phyloP scores from a whole-genome alignment of 1,140 invertebrate genomes.

The Psix sp. region DNA sequence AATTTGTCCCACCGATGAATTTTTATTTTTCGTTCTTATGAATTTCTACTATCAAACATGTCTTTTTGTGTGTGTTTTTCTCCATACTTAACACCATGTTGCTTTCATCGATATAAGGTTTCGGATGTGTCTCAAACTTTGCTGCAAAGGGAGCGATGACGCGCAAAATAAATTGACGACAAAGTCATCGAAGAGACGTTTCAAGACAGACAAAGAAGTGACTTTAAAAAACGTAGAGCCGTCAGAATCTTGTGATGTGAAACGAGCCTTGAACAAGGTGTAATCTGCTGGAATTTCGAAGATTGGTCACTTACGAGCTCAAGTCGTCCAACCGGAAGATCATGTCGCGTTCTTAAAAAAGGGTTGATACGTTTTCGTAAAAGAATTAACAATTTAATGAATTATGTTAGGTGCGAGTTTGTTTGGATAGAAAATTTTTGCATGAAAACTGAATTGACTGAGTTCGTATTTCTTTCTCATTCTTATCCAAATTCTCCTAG shows the following conservation, averaged over 20 bases:
- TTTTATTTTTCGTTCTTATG: no score
- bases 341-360: slow-evolving; percentile 50
- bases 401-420: slow-evolving; percentile 17
- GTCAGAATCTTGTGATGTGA: slow-evolving; percentile 63
- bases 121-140: no score
- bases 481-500: no score
- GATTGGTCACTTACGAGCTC: slow-evolving; percentile 65
- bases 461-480: slow-evolving; percentile 18
- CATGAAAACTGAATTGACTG: slow-evolving; percentile 47
- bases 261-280: slow-evolving; percentile 67
- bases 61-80: no score
- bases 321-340: slow-evolving; percentile 66
- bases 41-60: no score
- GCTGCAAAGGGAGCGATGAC: slow-evolving; percentile 66
- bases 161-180: slow-evolving; percentile 61
- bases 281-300: slow-evolving; percentile 72
- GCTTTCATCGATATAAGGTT: no score
- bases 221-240: slow-evolving; percentile 27
- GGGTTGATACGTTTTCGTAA: slow-evolving; percentile 12
- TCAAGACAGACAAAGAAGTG: slow-evolving; percentile 17
- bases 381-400: slow-evolving; percentile 45
- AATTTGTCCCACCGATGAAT: no score
- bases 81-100: no score
- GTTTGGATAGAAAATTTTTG: slow-evolving; percentile 8
- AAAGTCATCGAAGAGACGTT: slow-evolving; percentile 62